Percentiles rank a stretch among this genome's conserved stretches.
Evolutionary conservation across 2,113 vertebrate genomes (phyloP).

Genomic region (Grantiella picta): DNA sequence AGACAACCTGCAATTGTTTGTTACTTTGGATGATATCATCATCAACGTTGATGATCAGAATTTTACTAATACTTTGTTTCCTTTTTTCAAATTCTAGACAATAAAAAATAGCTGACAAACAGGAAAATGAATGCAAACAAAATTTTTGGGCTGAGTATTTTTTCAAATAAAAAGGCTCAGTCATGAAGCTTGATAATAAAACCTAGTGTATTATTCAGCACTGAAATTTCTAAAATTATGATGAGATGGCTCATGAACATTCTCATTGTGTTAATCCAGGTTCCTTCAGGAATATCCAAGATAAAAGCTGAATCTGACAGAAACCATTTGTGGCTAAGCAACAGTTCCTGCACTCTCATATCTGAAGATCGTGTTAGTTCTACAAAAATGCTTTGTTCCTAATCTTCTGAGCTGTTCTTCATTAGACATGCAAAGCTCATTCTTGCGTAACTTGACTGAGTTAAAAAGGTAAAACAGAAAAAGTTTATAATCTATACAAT

Average conservation of each 20-base stretch:
- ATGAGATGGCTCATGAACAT: conserved; percentile 52
- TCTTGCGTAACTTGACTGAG: conserved; percentile 41
- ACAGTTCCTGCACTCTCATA: conserved; percentile 13
- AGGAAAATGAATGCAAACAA: conserved; percentile 15
- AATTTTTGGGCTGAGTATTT: conserved; percentile 33
- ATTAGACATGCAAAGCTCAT: conserved; percentile 56
- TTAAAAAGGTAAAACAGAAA: conserved; percentile 18
- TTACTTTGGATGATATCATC: neutral
- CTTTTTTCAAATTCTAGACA: conserved; percentile 17
- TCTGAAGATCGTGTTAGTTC: conserved; percentile 9
- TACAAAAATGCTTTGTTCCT: conserved; percentile 58
- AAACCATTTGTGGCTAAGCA: conserved; percentile 55
- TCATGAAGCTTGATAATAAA: conserved; percentile 53
- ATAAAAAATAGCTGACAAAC: conserved; percentile 27
- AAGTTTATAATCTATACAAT: neutral
- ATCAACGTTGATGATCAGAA: neutral
- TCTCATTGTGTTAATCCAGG: conserved; percentile 69
- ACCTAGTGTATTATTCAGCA: conserved; percentile 33
- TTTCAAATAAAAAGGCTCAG: conserved; percentile 41
- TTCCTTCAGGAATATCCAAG: conserved; percentile 62
- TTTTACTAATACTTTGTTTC: neutral
- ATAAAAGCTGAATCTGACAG: conserved; percentile 63
- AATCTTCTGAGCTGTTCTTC: conserved; percentile 61
- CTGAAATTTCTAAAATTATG: conserved; percentile 62
- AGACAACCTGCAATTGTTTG: neutral